These are phyloP conservation scores for Pollenia amentaria DNA, from an alignment of 2,888 invertebrate species.

Conservation along the genomic window DNA sequence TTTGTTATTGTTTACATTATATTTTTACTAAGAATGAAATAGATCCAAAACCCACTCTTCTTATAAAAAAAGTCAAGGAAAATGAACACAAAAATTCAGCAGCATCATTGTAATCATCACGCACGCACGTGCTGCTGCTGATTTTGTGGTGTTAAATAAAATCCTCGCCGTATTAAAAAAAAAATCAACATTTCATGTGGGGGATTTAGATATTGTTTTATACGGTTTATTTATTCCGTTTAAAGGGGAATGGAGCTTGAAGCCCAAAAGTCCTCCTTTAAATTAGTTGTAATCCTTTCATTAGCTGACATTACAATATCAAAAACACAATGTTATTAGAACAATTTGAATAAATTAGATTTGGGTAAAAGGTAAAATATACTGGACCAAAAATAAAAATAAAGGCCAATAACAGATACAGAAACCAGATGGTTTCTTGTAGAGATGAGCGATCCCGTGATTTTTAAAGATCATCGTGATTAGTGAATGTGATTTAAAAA, in stretches of 20 bases:
- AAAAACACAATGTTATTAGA: background rate
- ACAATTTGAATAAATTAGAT: slow-evolving; percentile 48
- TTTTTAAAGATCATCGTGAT: too few species aligned
- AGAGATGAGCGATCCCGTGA: too few species aligned
- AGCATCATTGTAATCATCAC: slow-evolving; percentile 55
- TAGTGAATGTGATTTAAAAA: too few species aligned
- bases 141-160: slow-evolving; percentile 61
- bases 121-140: slow-evolving; percentile 58
- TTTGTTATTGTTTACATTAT: slow-evolving; percentile 45
- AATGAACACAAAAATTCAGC: slow-evolving; percentile 33
- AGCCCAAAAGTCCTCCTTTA: slow-evolving; percentile 76
- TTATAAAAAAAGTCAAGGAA: slow-evolving; percentile 3
- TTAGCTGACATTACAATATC: slow-evolving; percentile 50
- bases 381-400: background rate
- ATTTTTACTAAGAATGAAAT: slow-evolving; percentile 28
- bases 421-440: too few species aligned
- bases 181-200: slow-evolving; percentile 23
- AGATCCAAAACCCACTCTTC: slow-evolving; percentile 62
- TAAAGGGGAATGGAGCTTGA: slow-evolving; percentile 10
- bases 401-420: background rate
- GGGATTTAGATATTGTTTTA: slow-evolving; percentile 37
- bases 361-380: background rate
- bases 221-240: background rate
- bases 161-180: slow-evolving; percentile 58
- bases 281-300: slow-evolving; percentile 81